phyloP scores from a whole-genome alignment of 2,888 invertebrate species.

The Apamea monoglypha region DNA sequence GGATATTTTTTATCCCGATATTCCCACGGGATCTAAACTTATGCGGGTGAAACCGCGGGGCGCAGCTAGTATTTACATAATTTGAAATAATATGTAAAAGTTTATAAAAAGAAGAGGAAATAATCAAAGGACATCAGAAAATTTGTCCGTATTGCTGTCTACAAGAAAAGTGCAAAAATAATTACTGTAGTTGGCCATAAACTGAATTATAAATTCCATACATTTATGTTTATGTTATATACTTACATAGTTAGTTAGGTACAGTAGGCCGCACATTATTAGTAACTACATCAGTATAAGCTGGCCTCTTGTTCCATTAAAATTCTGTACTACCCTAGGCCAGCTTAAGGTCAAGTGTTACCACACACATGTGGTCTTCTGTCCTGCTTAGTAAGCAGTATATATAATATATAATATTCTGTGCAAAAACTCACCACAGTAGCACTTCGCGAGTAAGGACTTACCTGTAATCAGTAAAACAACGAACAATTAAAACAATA shows the following conservation, averaged over 20 bases:
- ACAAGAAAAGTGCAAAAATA: neutral
- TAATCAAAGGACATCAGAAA: too few species aligned
- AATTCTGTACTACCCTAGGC: neutral
- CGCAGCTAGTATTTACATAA: too few species aligned
- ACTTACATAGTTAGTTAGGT: neutral
- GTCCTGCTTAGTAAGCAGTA: neutral
- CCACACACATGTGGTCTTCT: neutral
- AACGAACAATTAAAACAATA: constrained; percentile 32
- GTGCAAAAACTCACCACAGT: constrained; percentile 39
- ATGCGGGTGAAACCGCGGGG: too few species aligned
- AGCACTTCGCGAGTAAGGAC: constrained; percentile 28
- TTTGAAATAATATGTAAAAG: too few species aligned
- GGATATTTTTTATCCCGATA: too few species aligned
- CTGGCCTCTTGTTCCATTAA: neutral
- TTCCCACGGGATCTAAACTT: too few species aligned
- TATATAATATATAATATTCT: neutral
- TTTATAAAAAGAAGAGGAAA: too few species aligned
- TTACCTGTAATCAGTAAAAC: constrained; percentile 54
- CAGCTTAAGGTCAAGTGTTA: neutral
- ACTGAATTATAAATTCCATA: neutral
- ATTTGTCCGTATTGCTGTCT: too few species aligned
- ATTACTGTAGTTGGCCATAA: neutral
- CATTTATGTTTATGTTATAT: neutral
- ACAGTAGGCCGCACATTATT: neutral
- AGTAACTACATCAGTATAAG: neutral